Percentiles rank a stretch among this genome's conserved stretches.
Evolutionary conservation across 1,140 invertebrate genomes (phyloP).

Genomic region (Eumaeus atala): DNA sequence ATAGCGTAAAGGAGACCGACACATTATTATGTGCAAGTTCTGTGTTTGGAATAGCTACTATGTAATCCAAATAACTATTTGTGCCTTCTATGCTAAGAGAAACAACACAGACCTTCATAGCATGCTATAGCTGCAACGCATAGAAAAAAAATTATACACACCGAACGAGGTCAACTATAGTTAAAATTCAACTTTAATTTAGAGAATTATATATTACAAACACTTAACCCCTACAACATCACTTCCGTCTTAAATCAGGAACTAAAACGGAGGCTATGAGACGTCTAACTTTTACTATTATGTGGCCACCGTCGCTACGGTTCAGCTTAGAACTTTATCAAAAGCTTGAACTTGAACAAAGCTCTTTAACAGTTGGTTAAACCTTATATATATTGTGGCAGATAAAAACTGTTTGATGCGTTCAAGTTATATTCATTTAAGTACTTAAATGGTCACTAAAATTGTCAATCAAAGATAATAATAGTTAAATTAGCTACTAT

Average conservation of each 20-base stretch:
- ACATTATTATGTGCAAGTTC: too few species aligned
- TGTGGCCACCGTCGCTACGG: neutral
- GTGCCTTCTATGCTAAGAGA: too few species aligned
- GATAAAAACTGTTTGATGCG: neutral
- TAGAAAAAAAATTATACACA: too few species aligned
- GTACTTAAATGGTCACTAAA: neutral
- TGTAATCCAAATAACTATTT: too few species aligned
- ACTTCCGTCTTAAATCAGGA: constrained; percentile 1
- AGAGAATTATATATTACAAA: neutral
- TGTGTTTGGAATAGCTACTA: too few species aligned
- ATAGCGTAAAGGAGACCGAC: too few species aligned
- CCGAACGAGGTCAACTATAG: too few species aligned
- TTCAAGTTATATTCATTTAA: too few species aligned
- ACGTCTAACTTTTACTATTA: constrained; percentile 6
- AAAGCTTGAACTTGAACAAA: neutral
- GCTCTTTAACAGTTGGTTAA: constrained; percentile 9
- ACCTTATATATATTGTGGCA: neutral
- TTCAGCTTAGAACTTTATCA: constrained; percentile 3
- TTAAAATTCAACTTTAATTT: neutral
- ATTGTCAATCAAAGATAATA: neutral
- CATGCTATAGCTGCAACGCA: too few species aligned
- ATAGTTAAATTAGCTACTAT: too few species aligned
- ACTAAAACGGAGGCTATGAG: neutral
- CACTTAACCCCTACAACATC: constrained; percentile 1
- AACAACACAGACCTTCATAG: too few species aligned